A percentile compares a stretch with the other conserved stretches of the same genome.
Conservation (phyloP, 2,888 invertebrate genomes). For the Chaetoderma sp. region DNA sequence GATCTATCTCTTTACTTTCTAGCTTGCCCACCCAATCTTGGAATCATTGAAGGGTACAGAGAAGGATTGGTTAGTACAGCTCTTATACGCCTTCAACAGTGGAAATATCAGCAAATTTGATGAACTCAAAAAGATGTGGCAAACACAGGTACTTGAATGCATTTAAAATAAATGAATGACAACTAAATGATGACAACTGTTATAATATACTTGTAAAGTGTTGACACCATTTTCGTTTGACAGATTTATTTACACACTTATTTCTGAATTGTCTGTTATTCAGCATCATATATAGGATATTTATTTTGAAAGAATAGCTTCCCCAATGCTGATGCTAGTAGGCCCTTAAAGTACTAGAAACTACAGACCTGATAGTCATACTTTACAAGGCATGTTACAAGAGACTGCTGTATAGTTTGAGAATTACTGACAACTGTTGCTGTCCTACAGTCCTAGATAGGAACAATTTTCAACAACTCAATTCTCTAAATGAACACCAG, state of each 20-base stretch:
- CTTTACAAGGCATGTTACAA: too few species aligned
- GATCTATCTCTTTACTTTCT: constrained; percentile 43
- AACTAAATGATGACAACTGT: neutral
- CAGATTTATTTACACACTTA: too few species aligned
- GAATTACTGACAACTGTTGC: too few species aligned
- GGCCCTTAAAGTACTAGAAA: too few species aligned
- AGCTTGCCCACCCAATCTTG: constrained; percentile 94
- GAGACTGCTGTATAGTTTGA: too few species aligned
- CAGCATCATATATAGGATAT: neutral
- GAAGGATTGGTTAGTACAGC: constrained; percentile 85
- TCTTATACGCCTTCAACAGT: constrained; percentile 75
- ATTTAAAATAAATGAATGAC: constrained; percentile 43
- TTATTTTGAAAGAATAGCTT: neutral
- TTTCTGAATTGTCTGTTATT: constrained; percentile 2
- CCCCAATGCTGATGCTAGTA: neutral
- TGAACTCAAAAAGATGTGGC: constrained; percentile 80
- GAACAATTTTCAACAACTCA: too few species aligned
- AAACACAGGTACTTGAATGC: constrained; percentile 75
- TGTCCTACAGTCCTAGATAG: too few species aligned
- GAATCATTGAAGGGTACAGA: constrained; percentile 82
- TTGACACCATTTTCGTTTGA: too few species aligned
- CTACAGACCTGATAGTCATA: too few species aligned
- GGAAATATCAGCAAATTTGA: constrained; percentile 76
- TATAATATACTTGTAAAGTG: too few species aligned
- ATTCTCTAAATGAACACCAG: too few species aligned